phyloP scores from a whole-genome alignment of 1,140 invertebrate genomes.

The Ostrea edulis region DNA sequence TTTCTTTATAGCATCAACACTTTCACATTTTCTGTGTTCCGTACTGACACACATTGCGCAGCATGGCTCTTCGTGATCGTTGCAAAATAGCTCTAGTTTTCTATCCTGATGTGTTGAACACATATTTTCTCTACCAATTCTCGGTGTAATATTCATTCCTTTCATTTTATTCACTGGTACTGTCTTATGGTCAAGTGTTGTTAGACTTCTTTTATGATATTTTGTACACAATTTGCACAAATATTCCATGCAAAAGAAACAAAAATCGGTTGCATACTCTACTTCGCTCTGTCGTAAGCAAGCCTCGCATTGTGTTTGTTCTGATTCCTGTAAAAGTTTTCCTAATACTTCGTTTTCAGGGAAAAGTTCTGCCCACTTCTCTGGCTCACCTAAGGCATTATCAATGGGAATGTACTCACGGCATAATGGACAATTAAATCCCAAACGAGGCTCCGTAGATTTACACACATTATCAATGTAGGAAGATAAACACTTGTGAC shows the following conservation, averaged over 20 bases:
- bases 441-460: neutral
- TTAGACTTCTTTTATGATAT: neutral
- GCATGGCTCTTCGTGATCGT: neutral
- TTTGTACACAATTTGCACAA: neutral
- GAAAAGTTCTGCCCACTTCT: neutral
- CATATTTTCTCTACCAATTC: neutral
- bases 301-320: neutral
- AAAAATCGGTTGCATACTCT: neutral
- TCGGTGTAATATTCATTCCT: neutral
- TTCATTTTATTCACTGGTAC: neutral
- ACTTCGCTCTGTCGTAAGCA: neutral
- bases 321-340: neutral
- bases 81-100: neutral
- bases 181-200: neutral
- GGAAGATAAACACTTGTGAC: neutral
- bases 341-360: neutral
- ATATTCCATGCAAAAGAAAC: neutral
- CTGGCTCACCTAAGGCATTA: neutral
- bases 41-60: neutral
- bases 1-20: too few species aligned
- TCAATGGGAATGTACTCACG: neutral
- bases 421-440: neutral
- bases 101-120: neutral
- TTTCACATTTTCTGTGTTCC: neutral
- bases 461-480: neutral